A percentile compares a stretch with the other conserved stretches of the same genome.
These are phyloP conservation scores for Cistogaster globosa DNA, from an alignment of 2,888 invertebrate genomes.

Conservation along the genomic window DNA sequence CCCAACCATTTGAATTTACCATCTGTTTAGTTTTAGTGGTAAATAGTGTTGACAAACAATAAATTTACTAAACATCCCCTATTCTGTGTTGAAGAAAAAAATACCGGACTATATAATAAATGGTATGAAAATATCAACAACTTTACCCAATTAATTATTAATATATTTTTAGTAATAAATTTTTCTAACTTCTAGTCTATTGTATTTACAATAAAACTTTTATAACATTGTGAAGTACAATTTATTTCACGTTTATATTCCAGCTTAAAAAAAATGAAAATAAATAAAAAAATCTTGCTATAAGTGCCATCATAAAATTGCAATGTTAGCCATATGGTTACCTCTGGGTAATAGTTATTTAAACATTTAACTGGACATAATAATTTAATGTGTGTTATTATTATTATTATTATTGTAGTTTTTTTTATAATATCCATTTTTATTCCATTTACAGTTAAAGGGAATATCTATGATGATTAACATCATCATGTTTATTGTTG, in stretches of 20 bases:
- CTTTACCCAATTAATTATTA: constrained; percentile 1
- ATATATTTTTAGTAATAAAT: constrained; percentile 18
- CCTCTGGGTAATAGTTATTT: constrained; percentile 59
- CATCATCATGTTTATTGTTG: constrained; percentile 4
- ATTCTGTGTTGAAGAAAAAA: not conserved
- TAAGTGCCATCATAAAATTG: constrained; percentile 53
- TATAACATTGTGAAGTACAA: not conserved
- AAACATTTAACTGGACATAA: constrained; percentile 56
- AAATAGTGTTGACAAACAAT: constrained; percentile 43
- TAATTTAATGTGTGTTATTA: constrained; percentile 11
- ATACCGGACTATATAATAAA: constrained; percentile 1
- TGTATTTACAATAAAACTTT: constrained; percentile 11
- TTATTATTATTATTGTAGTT: not conserved
- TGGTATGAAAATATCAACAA: constrained; percentile 33
- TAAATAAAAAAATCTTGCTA: constrained; percentile 30
- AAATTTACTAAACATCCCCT: constrained; percentile 24
- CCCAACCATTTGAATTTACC: not conserved
- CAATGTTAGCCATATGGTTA: constrained; percentile 57
- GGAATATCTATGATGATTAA: constrained; percentile 44
- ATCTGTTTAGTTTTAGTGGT: constrained; percentile 7
- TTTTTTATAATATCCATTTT: constrained; percentile 1
- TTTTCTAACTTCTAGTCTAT: constrained; percentile 37
- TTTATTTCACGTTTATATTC: constrained; percentile 4
- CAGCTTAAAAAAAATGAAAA: constrained; percentile 14
- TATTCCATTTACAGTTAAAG: constrained; percentile 48